Base-by-base conservation (phyloP, 1,140 invertebrate species). In the Eubasilissa regina region DNA sequence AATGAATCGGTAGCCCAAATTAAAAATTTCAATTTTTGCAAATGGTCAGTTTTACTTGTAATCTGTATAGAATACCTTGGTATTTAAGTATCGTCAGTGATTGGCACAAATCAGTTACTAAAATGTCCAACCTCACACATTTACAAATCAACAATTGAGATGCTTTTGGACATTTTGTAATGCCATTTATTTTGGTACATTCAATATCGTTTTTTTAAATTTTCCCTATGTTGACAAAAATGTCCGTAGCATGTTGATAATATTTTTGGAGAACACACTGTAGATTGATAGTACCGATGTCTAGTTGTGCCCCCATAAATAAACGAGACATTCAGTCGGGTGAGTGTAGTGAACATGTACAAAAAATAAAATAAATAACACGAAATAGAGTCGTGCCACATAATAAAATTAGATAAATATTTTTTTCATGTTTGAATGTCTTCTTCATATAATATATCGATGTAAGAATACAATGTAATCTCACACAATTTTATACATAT, bases 381-480 rank as follows among this genome's bases (percentile, higher is more conserved):
- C 11, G 3, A 4, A 13, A 13, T 51, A 51, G 48, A 12, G n/a
- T 51, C 48, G n/a, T 51, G n/a, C 9, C 11, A 51, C n/a, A 51
- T 51, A 4, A 51, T 51, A 51, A 35, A 35, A 35, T 35, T 35
- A 35, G 25, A 4, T 3, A 56, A 3, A 58, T 58, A 58, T 58
- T 58, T 58, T 6, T 58, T 58, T 58, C 55, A 35, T 35, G 1
- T 35, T 35, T 35, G 55, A 21, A 58, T 58, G 9, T 58, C 55
- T 35, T 47, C 48, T 72, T 43, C 35, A 44, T 43, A 35, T 25
- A 66, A 13, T 17, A 62, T 15, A n/a, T 35, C 4, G 13, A 35
- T 19, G 55, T 19, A 58, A 58, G 25, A 43, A 44, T 66, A 66
- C 17, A 66, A n/a, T 43, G 35, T 66, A 17, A 44, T 66, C 62